Conservation (phyloP, 2,797 vertebrate genomes). For the Hyperoplus immaculatus region DNA sequence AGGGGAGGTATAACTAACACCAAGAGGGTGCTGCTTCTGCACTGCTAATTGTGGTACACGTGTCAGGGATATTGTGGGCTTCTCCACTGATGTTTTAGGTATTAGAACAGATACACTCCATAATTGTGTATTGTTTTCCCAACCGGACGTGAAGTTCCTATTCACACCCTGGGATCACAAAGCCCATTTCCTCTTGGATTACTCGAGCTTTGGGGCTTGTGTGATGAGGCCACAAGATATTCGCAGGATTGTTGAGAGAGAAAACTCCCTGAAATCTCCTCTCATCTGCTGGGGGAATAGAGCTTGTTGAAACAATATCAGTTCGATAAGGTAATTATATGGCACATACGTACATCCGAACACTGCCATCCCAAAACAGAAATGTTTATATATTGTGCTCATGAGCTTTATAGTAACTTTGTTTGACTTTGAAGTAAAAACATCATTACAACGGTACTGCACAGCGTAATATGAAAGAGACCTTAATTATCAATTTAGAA, state of each 20-base stretch:
- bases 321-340: constrained; percentile 57
- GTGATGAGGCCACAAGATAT: constrained; percentile 72
- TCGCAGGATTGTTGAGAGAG: constrained; percentile 74
- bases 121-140: constrained; percentile 79
- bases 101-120: constrained; percentile 70
- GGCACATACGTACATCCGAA: constrained; percentile 42
- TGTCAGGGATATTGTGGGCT: constrained; percentile 78
- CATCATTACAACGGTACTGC: constrained; percentile 27
- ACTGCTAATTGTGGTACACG: constrained; percentile 80
- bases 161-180: constrained; percentile 66
- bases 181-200: constrained; percentile 64
- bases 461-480: constrained; percentile 49
- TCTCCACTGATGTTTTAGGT: constrained; percentile 77
- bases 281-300: constrained; percentile 63
- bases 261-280: constrained; percentile 78
- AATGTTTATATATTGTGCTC: constrained; percentile 58
- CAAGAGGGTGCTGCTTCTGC: constrained; percentile 69
- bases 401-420: constrained; percentile 68
- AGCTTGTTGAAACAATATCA: constrained; percentile 73
- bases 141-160: constrained; percentile 63
- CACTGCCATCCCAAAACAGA: constrained; percentile 58
- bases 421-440: constrained; percentile 70
- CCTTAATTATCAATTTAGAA: constrained; percentile 66
- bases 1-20: constrained; percentile 75
- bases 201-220: constrained; percentile 61